Evolutionary conservation across 2,797 vertebrate species (phyloP).

Genomic region (Alauda arvensis): DNA sequence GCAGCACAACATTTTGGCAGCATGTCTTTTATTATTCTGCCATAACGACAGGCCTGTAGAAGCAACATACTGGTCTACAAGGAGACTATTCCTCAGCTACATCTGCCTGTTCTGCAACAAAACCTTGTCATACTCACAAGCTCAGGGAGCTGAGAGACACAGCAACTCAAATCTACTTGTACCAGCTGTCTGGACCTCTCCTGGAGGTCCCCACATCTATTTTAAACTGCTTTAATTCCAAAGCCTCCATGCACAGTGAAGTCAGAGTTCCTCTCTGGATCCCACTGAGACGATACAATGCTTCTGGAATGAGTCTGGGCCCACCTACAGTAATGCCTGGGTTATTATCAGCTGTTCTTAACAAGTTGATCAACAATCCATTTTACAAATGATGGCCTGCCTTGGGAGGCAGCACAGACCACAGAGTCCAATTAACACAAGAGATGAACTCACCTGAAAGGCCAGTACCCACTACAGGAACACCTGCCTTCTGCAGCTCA

Average conservation of each 20-base stretch:
- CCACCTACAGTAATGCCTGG: background rate
- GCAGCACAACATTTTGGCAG: background rate
- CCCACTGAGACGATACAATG: background rate
- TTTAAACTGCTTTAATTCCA: background rate
- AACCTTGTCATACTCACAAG: background rate
- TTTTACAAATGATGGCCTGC: background rate
- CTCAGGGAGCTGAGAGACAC: rapidly evolving
- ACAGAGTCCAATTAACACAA: too few species aligned
- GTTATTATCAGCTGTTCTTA: background rate
- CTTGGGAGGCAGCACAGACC: background rate
- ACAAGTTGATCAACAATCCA: background rate
- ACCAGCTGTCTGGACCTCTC: background rate
- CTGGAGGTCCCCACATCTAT: background rate
- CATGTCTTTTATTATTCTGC: background rate
- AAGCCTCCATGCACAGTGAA: background rate
- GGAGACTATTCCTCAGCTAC: background rate
- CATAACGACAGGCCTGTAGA: background rate
- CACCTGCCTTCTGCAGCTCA: background rate
- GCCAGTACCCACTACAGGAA: background rate
- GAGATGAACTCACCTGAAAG: background rate
- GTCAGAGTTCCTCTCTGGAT: background rate
- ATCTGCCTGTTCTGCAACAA: background rate
- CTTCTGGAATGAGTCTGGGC: background rate
- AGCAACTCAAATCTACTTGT: background rate
- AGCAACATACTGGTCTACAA: background rate